Conservation (phyloP, 2,113 vertebrate genomes). For the Oenanthe melanoleuca region DNA sequence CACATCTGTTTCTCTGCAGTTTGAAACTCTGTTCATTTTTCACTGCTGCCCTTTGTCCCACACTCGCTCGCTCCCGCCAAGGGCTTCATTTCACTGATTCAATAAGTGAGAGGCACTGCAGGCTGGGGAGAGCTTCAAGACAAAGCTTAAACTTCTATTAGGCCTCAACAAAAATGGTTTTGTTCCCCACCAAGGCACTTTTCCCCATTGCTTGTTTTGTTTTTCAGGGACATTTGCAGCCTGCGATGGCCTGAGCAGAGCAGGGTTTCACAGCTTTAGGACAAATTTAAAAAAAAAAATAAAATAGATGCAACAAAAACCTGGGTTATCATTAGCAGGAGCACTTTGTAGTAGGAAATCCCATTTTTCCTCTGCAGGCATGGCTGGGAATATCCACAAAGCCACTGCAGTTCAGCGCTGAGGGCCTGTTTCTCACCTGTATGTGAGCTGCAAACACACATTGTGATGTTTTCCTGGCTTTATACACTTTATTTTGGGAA, state of each 20-base stretch:
- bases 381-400: not conserved
- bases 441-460: not conserved
- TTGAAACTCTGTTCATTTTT: slow-evolving; percentile 73
- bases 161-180: slow-evolving; percentile 55
- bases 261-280: not conserved
- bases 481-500: accelerated
- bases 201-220: not conserved
- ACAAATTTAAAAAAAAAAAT: not conserved
- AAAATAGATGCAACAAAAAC: not conserved
- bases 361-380: accelerated
- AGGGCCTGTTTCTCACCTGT: not conserved
- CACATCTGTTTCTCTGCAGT: slow-evolving; percentile 76
- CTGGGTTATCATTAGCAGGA: not conserved
- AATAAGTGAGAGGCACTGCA: slow-evolving; percentile 69
- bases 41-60: slow-evolving; percentile 71
- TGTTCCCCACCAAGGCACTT: slow-evolving; percentile 43
- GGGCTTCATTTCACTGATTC: slow-evolving; percentile 74
- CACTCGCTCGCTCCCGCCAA: slow-evolving; percentile 44
- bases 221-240: not conserved
- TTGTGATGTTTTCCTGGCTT: not conserved
- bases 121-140: slow-evolving; percentile 57
- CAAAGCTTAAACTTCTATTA: slow-evolving; percentile 60
- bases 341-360: not conserved
- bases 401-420: accelerated
- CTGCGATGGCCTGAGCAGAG: not conserved